Base-by-base conservation (phyloP, 2,888 invertebrate genomes). In the Vannuccia rotundouncinata region DNA sequence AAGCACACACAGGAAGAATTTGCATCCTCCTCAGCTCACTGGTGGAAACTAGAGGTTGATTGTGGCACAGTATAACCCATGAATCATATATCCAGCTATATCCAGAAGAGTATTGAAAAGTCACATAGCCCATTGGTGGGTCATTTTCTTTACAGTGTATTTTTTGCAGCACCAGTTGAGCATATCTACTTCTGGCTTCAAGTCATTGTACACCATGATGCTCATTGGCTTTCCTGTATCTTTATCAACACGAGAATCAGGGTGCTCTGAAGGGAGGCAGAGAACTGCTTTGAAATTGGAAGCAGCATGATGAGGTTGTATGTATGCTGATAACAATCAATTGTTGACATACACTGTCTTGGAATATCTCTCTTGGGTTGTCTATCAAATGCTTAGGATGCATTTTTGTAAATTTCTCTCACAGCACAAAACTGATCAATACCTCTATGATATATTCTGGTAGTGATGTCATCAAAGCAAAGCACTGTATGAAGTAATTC, bases 31-130 rank as follows among this genome's bases (percentile, higher is more conserved):
- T 66, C 66, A 27, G 22, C 66, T 66, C 66, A 66, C 66, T 17
- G 66, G 66, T 66, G 66, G 66, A 66, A 66, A 66, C 66, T 66
- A 66, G 66, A 66, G 66, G 66, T n/a, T 66, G 66, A 22, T 66
- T 66, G 66, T 66, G 66, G 66, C 66, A 27, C 66, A 5, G 66
- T 66, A 66, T 66, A 66, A 66, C 25, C 25, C 66, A 66, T 66
- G 66, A 66, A 66, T 66, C 25, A 66, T 66, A 66, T 66, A 5
- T n/a, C n/a, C n/a, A n/a, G n/a, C n/a, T n/a, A n/a, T n/a, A n/a
- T n/a, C n/a, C 66, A n/a, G 25, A 66, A 66, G 66, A 17, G 45
- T 45, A 13, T 45, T 17, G 45, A 45, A 45, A 45, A 45, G 45
- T 45, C 45, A 17, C 45, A 45, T 45, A 45, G 45, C 17, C 45